Evolutionary conservation across 2,888 invertebrate genomes (phyloP).

Genomic region (Stenodera caucasica): DNA sequence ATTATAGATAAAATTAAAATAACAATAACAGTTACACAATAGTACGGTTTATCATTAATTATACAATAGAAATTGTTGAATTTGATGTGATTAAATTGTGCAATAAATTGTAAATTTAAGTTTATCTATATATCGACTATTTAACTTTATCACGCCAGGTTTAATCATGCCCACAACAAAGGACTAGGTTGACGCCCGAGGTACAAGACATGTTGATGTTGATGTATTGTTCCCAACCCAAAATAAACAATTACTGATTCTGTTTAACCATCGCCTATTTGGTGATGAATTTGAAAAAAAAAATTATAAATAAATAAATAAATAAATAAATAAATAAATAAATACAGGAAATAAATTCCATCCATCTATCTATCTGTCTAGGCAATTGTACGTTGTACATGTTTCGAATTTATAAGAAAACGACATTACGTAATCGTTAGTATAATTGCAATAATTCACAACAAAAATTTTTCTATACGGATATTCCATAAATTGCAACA

Average conservation of each 20-base stretch:
- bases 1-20: too few relatives aligned
- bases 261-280: conserved; percentile 5
- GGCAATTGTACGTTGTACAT: background rate
- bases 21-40: too few relatives aligned
- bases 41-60: too few relatives aligned
- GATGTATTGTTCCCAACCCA: conserved; percentile 8
- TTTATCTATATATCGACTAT: background rate
- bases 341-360: background rate
- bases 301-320: background rate
- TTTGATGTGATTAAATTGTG: background rate
- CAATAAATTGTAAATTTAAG: background rate
- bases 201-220: conserved; percentile 4
- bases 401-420: background rate
- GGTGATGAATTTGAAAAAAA: background rate
- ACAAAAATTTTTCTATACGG: background rate
- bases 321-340: background rate
- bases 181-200: conserved; percentile 8
- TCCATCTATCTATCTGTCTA: background rate
- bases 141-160: conserved; percentile 10
- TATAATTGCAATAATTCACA: background rate
- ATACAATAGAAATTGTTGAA: background rate
- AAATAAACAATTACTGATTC: conserved; percentile 13
- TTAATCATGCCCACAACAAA: conserved; percentile 8
- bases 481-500: background rate
- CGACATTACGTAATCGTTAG: background rate